Base-by-base conservation (phyloP, 2,797 vertebrate genomes). In the Paratrypauchen microcephalus region DNA sequence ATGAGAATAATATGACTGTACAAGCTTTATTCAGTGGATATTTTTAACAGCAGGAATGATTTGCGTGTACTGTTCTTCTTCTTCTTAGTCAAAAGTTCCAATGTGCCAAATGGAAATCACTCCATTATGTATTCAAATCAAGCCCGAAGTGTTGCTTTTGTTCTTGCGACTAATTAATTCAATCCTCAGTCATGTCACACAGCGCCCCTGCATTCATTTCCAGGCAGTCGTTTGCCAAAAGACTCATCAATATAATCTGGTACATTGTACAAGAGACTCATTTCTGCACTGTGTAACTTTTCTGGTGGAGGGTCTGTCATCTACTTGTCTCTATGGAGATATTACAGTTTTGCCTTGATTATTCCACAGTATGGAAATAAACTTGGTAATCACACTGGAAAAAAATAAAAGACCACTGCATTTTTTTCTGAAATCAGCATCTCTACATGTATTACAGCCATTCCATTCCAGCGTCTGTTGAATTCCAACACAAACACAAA, bases 131-230 rank as follows among this genome's bases (percentile, higher is more conserved):
- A 78, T 80, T 78, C 65, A 68, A 66, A 78, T 71, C 54, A 71
- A 64, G 67, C 45, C 60, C 19, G 23, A 74, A 28, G 77, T 79
- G 86, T 83, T 76, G 75, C 76, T 82, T 84, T 81, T 84, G 78
- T 85, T 79, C 81, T 78, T 30, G 28, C 50, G 12, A 21, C 66
- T 80, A 63, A 84, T 84, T 41, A 67, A 89, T 85, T 80, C 72
- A 68, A 28, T 69, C 69, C 45, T 76, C 24, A 41, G 70, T 82
- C 78, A 55, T 72, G 79, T 82, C 72, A 71, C 80, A 72, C 74
- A 61, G 66, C 65, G 70, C 73, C 76, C 78, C 74, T 55, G 78
- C 74, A 82, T 79, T 78, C 0, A 71, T 82, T 84, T 68, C 62
- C 69, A 70, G 32, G 60, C 66, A 5, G 67, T 74, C 28, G 68